These are phyloP conservation scores for Drosophila ezoana DNA, from an alignment of 2,888 invertebrate genomes.

Conservation along the genomic window DNA sequence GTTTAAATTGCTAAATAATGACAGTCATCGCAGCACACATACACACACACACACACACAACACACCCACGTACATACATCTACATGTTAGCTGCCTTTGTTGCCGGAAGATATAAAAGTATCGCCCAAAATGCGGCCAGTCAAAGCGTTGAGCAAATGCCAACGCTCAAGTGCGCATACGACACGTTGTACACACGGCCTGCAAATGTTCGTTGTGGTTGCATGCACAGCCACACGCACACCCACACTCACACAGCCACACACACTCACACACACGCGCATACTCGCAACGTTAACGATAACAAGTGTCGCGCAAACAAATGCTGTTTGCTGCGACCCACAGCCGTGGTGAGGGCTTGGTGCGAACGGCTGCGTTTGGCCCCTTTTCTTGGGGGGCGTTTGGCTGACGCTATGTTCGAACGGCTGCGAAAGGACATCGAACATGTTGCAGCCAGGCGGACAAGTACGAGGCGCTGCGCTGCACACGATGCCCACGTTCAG, in stretches of 20 bases:
- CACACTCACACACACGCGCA: conserved; percentile 36
- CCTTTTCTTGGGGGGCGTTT: conserved; percentile 3
- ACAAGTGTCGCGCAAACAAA: conserved; percentile 73
- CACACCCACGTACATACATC: neutral
- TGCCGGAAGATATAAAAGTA: conserved; percentile 64
- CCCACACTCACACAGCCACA: conserved; percentile 24
- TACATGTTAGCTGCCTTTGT: conserved; percentile 33
- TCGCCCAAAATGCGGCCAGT: conserved; percentile 59
- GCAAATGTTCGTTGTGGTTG: conserved; percentile 42
- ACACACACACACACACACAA: conserved; percentile 2
- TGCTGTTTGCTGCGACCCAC: conserved; percentile 13
- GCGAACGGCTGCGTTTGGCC: conserved; percentile 17
- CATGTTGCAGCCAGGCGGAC: conserved; percentile 44
- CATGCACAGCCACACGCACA: conserved; percentile 29
- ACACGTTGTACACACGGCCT: conserved; percentile 64
- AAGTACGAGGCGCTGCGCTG: conserved; percentile 36
- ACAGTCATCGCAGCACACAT: conserved; percentile 47
- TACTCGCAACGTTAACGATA: conserved; percentile 46
- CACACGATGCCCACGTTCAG: conserved; percentile 44
- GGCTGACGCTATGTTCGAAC: conserved; percentile 32
- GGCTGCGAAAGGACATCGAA: conserved; percentile 49
- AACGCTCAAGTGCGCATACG: conserved; percentile 75
- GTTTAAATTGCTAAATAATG: conserved; percentile 77
- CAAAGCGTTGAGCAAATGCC: conserved; percentile 52
- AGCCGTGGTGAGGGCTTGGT: conserved; percentile 9